A percentile compares a stretch with the other conserved stretches of the same genome.
Conservation (phyloP, 37 sponge, comb jelly and placozoan genomes). For the Chondrosia reniformis region DNA sequence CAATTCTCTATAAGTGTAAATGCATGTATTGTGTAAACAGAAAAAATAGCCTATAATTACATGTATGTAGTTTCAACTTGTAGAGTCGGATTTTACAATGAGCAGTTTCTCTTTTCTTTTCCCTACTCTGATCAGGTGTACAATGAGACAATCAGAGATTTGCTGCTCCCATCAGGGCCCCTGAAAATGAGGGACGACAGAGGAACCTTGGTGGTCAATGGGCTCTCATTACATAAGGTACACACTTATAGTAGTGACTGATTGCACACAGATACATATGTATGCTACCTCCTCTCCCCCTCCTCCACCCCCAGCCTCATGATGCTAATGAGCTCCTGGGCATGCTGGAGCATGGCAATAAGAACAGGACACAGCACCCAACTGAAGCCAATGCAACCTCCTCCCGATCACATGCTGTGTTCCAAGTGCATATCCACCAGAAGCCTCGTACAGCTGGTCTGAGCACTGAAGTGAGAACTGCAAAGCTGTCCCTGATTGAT, state of each 20-base stretch:
- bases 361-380: slow-evolving; percentile 92
- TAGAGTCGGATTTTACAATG: no score
- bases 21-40: no score
- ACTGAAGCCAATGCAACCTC: slow-evolving; percentile 95
- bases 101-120: no score
- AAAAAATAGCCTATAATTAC: no score
- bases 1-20: no score
- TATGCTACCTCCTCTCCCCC: no score
- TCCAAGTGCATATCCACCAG: slow-evolving; percentile 87
- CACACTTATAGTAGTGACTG: no score
- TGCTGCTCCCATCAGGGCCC: slow-evolving; percentile 66
- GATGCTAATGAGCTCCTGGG: slow-evolving; percentile 82
- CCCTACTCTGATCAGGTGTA: no score
- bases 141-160: slow-evolving; percentile 91
- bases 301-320: slow-evolving; percentile 47
- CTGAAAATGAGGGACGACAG: slow-evolving; percentile 73
- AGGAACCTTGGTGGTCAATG: slow-evolving; percentile 35
- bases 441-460: slow-evolving; percentile 73
- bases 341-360: slow-evolving; percentile 85
- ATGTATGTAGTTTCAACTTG: no score
- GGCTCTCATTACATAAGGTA: slow-evolving; percentile 27
- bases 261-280: no score
- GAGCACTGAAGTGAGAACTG: slow-evolving; percentile 48
- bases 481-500: slow-evolving; percentile 88
- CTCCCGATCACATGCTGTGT: slow-evolving; percentile 95